phyloP scores from a whole-genome alignment of 2,888 invertebrate species.

The Apamea anceps region DNA sequence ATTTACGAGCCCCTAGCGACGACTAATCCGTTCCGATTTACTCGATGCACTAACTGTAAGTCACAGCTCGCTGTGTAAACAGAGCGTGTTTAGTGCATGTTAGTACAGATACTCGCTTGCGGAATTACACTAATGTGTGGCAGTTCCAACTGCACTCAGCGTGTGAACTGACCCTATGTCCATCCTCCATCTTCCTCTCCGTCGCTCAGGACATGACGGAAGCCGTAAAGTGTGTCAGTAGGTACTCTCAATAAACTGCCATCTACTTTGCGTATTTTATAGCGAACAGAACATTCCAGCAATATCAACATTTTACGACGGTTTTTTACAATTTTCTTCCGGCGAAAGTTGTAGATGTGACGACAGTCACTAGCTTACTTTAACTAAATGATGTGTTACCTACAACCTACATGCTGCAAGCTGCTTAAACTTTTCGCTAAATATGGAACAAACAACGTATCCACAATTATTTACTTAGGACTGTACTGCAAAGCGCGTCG shows the following conservation, averaged over 20 bases:
- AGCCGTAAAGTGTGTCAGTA: background rate
- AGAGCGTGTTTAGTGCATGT: background rate
- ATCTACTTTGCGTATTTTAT: slow-evolving; percentile 17
- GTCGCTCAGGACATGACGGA: background rate
- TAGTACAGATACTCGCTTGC: background rate
- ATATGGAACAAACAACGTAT: background rate
- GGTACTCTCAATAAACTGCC: slow-evolving; percentile 16
- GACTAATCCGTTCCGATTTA: slow-evolving; percentile 14
- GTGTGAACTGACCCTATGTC: background rate
- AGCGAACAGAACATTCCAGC: background rate
- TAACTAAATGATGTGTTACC: background rate
- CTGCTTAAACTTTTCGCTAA: background rate
- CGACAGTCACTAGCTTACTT: slow-evolving; percentile 2
- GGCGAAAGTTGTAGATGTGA: slow-evolving; percentile 1
- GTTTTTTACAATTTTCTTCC: slow-evolving; percentile 8
- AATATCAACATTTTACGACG: slow-evolving; percentile 18
- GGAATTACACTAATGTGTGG: no score
- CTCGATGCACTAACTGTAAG: slow-evolving; percentile 17
- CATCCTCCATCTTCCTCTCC: background rate
- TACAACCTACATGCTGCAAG: background rate
- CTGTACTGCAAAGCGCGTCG: background rate
- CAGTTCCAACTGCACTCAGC: background rate
- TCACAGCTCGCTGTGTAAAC: slow-evolving; percentile 18
- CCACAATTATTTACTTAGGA: background rate
- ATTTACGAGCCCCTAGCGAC: slow-evolving; percentile 53